These are phyloP conservation scores for Apis florea DNA, from an alignment of 1,140 invertebrate species.

Conservation along the genomic window DNA sequence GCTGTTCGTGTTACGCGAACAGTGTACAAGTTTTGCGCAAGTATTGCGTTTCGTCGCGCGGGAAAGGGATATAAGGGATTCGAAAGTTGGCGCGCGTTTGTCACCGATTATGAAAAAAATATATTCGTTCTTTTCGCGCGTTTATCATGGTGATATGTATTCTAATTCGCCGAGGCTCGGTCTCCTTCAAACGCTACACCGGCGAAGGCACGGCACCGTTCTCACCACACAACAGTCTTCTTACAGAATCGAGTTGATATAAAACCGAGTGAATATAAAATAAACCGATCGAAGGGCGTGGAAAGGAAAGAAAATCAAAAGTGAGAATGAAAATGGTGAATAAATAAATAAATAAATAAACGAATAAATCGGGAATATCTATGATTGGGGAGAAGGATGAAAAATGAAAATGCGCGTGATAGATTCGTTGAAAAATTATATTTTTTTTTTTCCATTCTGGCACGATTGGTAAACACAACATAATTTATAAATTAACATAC, in stretches of 20 bases:
- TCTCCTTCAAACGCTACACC: not conserved
- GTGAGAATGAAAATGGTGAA: not conserved
- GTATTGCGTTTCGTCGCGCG: too few species aligned
- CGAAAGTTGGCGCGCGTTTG: not conserved
- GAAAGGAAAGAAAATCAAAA: not conserved
- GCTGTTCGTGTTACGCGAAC: too few species aligned
- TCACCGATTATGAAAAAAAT: conserved; percentile 47
- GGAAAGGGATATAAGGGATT: too few species aligned
- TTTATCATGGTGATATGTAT: conserved; percentile 60
- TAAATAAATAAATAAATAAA: not conserved
- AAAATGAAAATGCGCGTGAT: conserved; percentile 59
- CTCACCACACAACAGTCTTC: conserved; percentile 11
- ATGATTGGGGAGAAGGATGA: conserved; percentile 27
- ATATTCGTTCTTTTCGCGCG: conserved; percentile 27
- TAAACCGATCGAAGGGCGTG: conserved; percentile 8
- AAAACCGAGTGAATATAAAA: conserved; percentile 21
- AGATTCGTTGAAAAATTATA: conserved; percentile 79
- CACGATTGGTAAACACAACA: conserved; percentile 79
- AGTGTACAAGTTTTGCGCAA: too few species aligned
- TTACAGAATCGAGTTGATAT: not conserved
- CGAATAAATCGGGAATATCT: conserved; percentile 4
- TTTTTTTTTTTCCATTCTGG: conserved; percentile 80
- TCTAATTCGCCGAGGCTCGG: not conserved
- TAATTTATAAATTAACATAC: conserved; percentile 81
- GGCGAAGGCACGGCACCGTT: conserved; percentile 38